A percentile compares a stretch with the other conserved stretches of the same genome.
phyloP scores from a whole-genome alignment of 2,113 vertebrate species.

The Coptodon bakossiorum region DNA sequence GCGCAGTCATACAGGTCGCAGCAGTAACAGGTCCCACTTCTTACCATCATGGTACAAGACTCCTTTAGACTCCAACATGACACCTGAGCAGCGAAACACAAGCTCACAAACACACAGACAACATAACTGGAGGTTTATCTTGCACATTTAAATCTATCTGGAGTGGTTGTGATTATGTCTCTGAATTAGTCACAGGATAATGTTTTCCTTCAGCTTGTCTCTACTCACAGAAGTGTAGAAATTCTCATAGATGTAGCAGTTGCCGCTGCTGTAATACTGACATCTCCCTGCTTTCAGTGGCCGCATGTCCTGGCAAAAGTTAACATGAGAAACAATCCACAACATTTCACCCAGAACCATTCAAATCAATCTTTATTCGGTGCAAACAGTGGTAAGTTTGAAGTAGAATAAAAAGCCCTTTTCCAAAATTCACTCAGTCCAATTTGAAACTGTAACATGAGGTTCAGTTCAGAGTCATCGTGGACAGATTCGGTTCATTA shows the following conservation, averaged over 20 bases:
- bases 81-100: constrained; percentile 36
- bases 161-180: neutral
- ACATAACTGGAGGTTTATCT: neutral
- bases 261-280: constrained; percentile 70
- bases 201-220: neutral
- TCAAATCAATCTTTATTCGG: neutral
- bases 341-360: neutral
- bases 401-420: neutral
- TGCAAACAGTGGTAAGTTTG: neutral
- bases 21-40: constrained; percentile 73
- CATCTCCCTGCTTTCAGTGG: constrained; percentile 65
- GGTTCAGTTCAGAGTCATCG: neutral
- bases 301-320: constrained; percentile 60
- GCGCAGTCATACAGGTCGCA: constrained; percentile 73
- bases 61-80: constrained; percentile 58
- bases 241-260: constrained; percentile 65
- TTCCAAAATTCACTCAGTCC: neutral
- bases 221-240: constrained; percentile 60
- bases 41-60: constrained; percentile 56
- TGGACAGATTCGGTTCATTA: neutral
- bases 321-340: neutral
- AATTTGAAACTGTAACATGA: neutral
- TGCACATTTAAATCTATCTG: neutral
- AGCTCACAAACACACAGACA: neutral
- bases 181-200: neutral